Conservation (phyloP, 2,888 invertebrate genomes). For the Abscondita cerata region DNA sequence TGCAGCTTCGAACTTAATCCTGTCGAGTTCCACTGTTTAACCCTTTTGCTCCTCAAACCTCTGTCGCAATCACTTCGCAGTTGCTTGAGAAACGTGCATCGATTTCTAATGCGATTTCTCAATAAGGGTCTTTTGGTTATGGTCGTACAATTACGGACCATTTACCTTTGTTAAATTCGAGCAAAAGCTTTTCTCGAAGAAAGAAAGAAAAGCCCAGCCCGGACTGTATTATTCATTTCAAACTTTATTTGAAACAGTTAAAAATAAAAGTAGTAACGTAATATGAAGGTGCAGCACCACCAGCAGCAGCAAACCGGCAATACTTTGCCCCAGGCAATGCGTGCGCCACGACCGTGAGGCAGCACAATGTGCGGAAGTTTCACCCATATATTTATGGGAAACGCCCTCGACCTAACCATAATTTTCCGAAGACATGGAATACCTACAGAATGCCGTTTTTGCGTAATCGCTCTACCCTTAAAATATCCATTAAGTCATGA, state of each 20-base stretch:
- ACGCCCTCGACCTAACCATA: constrained; percentile 40
- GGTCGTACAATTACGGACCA: constrained; percentile 23
- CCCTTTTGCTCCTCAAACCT: constrained; percentile 27
- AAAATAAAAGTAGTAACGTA: no score
- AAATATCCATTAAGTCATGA: constrained; percentile 24
- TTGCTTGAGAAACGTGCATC: constrained; percentile 30
- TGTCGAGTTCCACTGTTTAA: constrained; percentile 30
- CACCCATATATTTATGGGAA: constrained; percentile 43
- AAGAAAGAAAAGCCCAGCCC: constrained; percentile 8
- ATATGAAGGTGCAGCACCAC: no score
- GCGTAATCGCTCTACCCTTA: constrained; percentile 21
- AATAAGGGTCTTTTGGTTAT: constrained; percentile 22
- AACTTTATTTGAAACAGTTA: not conserved
- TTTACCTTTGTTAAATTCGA: constrained; percentile 26
- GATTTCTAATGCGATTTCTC: constrained; percentile 33
- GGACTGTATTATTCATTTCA: constrained; percentile 14
- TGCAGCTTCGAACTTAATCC: constrained; percentile 30
- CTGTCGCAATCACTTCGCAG: constrained; percentile 33
- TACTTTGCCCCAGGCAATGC: constrained; percentile 34
- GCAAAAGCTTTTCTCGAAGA: constrained; percentile 22
- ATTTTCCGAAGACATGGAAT: constrained; percentile 38
- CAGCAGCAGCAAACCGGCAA: constrained; percentile 21
- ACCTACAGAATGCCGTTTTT: constrained; percentile 28
- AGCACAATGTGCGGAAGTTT: constrained; percentile 42
- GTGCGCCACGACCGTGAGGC: constrained; percentile 41